A percentile compares a stretch with the other conserved stretches of the same genome.
These are phyloP conservation scores for Eulithis prunata DNA, from an alignment of 2,888 invertebrate genomes.

Conservation along the genomic window DNA sequence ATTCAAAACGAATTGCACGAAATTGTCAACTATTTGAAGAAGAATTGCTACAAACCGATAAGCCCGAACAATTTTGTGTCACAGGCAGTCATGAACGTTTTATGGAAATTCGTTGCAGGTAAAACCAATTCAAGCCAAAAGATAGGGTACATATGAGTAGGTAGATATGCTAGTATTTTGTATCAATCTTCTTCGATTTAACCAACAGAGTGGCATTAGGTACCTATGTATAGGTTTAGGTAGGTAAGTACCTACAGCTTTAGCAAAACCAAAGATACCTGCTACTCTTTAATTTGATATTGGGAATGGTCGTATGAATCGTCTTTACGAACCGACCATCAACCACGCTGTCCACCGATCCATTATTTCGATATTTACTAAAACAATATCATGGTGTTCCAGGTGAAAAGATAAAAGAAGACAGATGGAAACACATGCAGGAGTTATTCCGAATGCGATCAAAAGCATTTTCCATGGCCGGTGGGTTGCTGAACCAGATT, in stretches of 20 bases:
- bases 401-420: slow-evolving; percentile 85
- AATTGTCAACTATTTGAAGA: slow-evolving; percentile 75
- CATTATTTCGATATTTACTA: no score
- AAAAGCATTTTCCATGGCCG: slow-evolving; percentile 85
- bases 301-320: no score
- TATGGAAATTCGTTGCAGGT: slow-evolving; percentile 89
- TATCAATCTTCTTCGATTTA: no score
- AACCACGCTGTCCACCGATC: no score
- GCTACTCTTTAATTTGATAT: no score
- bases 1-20: slow-evolving; percentile 83
- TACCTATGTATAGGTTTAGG: no score
- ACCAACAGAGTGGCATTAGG: no score
- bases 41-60: slow-evolving; percentile 63
- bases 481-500: slow-evolving; percentile 87
- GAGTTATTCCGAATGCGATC: slow-evolving; percentile 60
- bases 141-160: no score
- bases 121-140: slow-evolving; percentile 27
- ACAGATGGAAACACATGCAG: slow-evolving; percentile 68
- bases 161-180: no score
- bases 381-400: slow-evolving; percentile 7
- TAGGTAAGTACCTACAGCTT: no score
- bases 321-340: no score
- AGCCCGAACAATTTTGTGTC: slow-evolving; percentile 83
- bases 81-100: slow-evolving; percentile 86
- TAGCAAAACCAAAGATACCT: no score